phyloP scores from a whole-genome alignment of 2,888 invertebrate species.

The Diachrysia chrysitis region DNA sequence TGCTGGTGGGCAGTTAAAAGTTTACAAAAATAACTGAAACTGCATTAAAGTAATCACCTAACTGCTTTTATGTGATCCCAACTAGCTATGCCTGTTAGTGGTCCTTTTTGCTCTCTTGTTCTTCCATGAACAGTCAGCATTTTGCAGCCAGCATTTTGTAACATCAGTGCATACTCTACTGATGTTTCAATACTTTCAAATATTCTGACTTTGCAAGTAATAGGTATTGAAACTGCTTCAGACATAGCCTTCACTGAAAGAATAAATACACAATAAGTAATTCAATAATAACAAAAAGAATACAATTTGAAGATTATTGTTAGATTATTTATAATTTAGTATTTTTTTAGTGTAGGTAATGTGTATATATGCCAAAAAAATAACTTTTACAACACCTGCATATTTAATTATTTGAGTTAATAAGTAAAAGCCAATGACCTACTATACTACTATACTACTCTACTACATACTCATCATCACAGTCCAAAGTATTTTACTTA shows the following conservation, averaged over 20 bases:
- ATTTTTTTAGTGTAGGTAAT: no score
- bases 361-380: no score
- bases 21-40: no score
- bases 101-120: conserved; percentile 98
- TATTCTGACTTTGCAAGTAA: conserved; percentile 99
- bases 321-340: no score
- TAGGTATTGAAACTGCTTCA: conserved; percentile 93
- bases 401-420: no score
- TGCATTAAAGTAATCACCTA: conserved; percentile 87
- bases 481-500: not conserved
- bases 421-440: no score
- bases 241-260: conserved; percentile 92
- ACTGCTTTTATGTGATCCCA: conserved; percentile 98
- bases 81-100: conserved; percentile 97
- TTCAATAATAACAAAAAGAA: no score
- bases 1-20: no score
- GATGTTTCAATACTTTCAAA: conserved; percentile 96
- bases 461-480: not conserved
- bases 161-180: conserved; percentile 97
- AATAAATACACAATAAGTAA: not conserved
- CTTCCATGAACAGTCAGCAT: conserved; percentile 98
- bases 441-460: no score
- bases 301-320: no score
- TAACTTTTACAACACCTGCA: not conserved
- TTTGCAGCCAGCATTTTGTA: conserved; percentile 97